Evolutionary conservation across 1,140 invertebrate species (phyloP).

Genomic region (Antheraea mylitta): DNA sequence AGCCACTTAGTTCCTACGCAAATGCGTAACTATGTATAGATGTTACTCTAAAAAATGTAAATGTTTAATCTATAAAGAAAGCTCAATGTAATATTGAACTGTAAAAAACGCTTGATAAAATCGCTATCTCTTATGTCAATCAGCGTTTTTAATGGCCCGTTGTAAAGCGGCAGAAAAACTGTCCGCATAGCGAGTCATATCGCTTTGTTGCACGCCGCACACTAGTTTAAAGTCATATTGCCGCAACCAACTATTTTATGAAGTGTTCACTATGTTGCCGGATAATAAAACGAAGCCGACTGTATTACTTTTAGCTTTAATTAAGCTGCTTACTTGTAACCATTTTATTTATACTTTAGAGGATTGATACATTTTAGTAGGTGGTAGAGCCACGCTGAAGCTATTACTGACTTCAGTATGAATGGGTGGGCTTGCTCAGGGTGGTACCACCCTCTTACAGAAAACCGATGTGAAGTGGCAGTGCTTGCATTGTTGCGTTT

Average conservation of each 20-base stretch:
- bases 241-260: constrained; percentile 11
- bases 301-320: background rate
- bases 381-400: too few relatives aligned
- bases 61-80: too few relatives aligned
- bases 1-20: too few relatives aligned
- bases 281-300: background rate
- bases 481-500: too few relatives aligned
- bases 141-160: background rate
- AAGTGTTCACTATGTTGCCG: constrained; percentile 8
- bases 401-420: too few relatives aligned
- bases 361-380: too few relatives aligned
- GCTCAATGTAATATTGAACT: too few relatives aligned
- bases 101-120: background rate
- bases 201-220: constrained; percentile 4
- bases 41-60: too few relatives aligned
- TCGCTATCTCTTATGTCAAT: background rate
- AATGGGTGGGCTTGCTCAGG: too few relatives aligned
- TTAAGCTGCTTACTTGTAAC: background rate
- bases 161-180: background rate
- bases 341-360: background rate
- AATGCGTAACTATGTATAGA: too few relatives aligned
- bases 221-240: background rate
- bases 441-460: too few relatives aligned
- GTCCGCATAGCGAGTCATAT: constrained; percentile 5
- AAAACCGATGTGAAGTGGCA: too few relatives aligned